A percentile compares a stretch with the other conserved stretches of the same genome.
Evolutionary conservation across 2,888 invertebrate genomes (phyloP).

Genomic region (Danaus chrysippus): DNA sequence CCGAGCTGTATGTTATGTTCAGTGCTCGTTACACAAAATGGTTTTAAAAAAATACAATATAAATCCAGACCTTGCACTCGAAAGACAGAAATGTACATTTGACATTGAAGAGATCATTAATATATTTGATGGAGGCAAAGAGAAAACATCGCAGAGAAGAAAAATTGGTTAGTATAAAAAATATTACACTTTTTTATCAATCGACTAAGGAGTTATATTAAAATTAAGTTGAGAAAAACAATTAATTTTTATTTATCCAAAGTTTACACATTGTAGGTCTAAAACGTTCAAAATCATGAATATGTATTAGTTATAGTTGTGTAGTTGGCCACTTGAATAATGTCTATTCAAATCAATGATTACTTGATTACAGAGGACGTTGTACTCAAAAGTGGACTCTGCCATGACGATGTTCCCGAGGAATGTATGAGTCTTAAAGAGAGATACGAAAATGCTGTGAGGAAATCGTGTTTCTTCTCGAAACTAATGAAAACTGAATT

Average conservation of each 20-base stretch:
- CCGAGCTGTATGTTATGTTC: conserved; percentile 5
- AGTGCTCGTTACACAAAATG: conserved; percentile 13
- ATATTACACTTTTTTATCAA: no score
- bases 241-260: no score
- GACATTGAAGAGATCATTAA: conserved; percentile 85
- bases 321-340: conserved; percentile 8
- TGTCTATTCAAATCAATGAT: conserved; percentile 22
- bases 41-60: conserved; percentile 41
- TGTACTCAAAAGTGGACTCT: conserved; percentile 74
- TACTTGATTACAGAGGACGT: conserved; percentile 46
- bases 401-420: conserved; percentile 80
- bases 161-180: conserved; percentile 54
- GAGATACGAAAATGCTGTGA: conserved; percentile 86
- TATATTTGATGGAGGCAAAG: conserved; percentile 85
- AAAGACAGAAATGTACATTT: conserved; percentile 85
- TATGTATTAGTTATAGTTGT: neutral
- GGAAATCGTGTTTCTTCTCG: conserved; percentile 84
- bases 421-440: conserved; percentile 89
- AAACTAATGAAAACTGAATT: conserved; percentile 82
- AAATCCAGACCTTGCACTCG: conserved; percentile 83
- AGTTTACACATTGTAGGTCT: no score
- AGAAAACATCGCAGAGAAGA: conserved; percentile 83
- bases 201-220: no score
- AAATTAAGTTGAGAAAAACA: no score
- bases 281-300: neutral